Conservation (phyloP, 2,797 vertebrate genomes). For the Calcarius lapponicus region DNA sequence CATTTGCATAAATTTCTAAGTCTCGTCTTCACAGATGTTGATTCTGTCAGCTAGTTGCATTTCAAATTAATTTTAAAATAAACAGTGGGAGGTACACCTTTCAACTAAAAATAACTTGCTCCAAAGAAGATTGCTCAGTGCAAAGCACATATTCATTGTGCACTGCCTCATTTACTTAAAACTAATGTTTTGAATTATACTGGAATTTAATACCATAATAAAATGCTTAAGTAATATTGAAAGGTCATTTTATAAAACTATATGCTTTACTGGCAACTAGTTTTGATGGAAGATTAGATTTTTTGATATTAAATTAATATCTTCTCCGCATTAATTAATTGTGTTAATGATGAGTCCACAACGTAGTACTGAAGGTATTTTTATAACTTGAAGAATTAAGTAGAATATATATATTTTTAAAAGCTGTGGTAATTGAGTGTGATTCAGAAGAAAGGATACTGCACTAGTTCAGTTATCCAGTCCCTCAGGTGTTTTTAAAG, state of each 20-base stretch:
- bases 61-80: conserved; percentile 80
- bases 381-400: not conserved
- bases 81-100: conserved; percentile 74
- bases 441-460: not conserved
- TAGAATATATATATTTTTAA: not conserved
- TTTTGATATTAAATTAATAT: not conserved
- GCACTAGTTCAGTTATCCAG: not conserved
- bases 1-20: conserved; percentile 80
- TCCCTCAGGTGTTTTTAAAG: not conserved
- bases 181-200: not conserved
- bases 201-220: not conserved
- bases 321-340: not conserved
- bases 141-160: conserved; percentile 33
- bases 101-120: conserved; percentile 76
- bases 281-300: not conserved
- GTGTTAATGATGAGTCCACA: not conserved
- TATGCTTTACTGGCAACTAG: not conserved
- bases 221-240: conserved; percentile 3
- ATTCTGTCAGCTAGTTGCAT: conserved; percentile 79
- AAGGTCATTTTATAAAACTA: not conserved
- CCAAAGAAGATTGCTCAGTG: conserved; percentile 22
- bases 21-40: conserved; percentile 79
- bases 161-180: conserved; percentile 39
- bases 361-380: not conserved
- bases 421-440: not conserved